Percentiles rank a stretch among this genome's conserved stretches.
These are phyloP conservation scores for Tenthredo mesomela DNA, from an alignment of 2,888 invertebrate species.

Conservation along the genomic window DNA sequence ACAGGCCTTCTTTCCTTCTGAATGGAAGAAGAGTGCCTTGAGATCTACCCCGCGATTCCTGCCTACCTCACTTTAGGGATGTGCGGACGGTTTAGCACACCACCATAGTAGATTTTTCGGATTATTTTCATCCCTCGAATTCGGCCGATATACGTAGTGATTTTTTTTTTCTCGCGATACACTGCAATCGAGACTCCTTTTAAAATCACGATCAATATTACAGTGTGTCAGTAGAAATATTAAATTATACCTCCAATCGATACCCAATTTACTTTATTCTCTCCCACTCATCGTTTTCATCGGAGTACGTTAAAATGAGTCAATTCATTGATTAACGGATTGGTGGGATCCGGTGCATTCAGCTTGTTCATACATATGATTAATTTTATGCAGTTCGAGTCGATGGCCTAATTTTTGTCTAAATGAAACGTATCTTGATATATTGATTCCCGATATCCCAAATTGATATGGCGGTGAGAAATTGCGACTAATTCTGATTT, in stretches of 20 bases:
- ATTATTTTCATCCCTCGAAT: slow-evolving; percentile 13
- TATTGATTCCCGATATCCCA: too few species aligned
- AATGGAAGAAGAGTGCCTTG: slow-evolving; percentile 8
- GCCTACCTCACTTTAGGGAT: not conserved
- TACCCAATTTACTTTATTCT: not conserved
- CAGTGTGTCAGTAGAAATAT: not conserved
- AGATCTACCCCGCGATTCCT: not conserved
- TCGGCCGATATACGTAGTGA: not conserved
- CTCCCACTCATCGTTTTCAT: not conserved
- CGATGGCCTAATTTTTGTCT: too few species aligned
- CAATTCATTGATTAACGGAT: not conserved
- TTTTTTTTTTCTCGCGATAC: not conserved
- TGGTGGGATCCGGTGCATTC: not conserved
- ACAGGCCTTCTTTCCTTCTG: not conserved
- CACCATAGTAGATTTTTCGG: not conserved
- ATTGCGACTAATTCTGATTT: not conserved
- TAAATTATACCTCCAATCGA: too few species aligned
- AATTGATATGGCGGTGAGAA: not conserved
- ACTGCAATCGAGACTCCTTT: not conserved
- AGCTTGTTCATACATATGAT: not conserved
- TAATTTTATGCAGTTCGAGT: not conserved
- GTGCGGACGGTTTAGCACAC: not conserved
- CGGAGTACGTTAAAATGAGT: not conserved
- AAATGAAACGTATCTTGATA: too few species aligned
- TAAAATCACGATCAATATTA: not conserved